Base-by-base conservation (phyloP, 2,113 vertebrate genomes). In the Seriola dumerili region DNA sequence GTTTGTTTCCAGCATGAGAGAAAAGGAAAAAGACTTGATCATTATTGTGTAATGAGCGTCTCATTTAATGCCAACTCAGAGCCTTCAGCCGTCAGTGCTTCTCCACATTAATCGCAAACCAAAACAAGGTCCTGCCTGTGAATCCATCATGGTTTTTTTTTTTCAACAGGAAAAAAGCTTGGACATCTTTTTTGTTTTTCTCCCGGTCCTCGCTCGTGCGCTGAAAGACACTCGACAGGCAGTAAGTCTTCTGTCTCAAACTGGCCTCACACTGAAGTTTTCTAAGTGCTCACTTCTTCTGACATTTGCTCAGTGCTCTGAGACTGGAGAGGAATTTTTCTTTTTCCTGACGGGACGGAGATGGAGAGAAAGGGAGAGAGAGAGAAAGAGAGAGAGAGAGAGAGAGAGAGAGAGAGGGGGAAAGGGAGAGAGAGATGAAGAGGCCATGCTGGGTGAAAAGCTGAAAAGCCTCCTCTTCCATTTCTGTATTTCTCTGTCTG, bases 31-130 rank as follows among this genome's bases (percentile, higher is more conserved):
- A 36, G 21, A 34, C 21, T 36, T 12, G n/a, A 55, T 69, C 50
- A 67, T 72, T 76, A 63, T 32, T 38, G 34, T 64, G 44, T 12
- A 84, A 66, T 25, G 74, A 48, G 46, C 0, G 5, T 64, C 17
- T 76, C 58, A 57, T 80, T 29, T 75, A 78, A 71, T 67, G 59
- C 23, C 66, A 59, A 54, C 17, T 17, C 55, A 34, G 21, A 78
- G 80, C 50, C 29, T 29, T 69, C 16, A 76, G 50, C 57, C 8
- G 34, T 75, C 70, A 67, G 9, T 11, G 25, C 72, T 29, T 68
- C 48, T 70, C 38, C 54, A 3, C 3, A 1, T 21, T 73, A 75
- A 81, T 75, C 12, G 4, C 71, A 81, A 29, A 61, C 80, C 61
- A 81, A 83, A 78, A 42, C 54, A 68, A 81, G 44, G 16, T 38